phyloP scores from a whole-genome alignment of 2,797 vertebrate species.

The Ceryle rudis region DNA sequence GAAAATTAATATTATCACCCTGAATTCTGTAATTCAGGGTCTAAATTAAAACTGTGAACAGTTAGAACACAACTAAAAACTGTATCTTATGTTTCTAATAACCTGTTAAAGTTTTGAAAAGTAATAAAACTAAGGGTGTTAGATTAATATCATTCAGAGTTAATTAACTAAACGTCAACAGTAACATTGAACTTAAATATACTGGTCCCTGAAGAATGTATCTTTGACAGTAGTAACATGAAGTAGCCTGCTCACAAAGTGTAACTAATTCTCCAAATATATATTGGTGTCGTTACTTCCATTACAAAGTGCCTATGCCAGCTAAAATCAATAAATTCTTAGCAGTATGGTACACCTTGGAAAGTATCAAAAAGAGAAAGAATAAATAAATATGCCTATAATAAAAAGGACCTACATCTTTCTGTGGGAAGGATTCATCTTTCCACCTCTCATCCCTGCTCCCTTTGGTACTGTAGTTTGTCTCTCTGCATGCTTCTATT shows the following conservation, averaged over 20 bases:
- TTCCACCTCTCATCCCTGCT: not conserved
- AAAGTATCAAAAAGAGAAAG: not conserved
- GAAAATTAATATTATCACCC: slow-evolving; percentile 79
- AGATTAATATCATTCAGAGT: slow-evolving; percentile 65
- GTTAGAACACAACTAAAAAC: not conserved
- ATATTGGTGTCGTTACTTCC: not conserved
- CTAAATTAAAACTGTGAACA: slow-evolving; percentile 63
- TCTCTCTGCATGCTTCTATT: not conserved
- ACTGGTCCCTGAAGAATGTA: slow-evolving; percentile 19
- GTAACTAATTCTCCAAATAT: not conserved
- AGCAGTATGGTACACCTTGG: not conserved
- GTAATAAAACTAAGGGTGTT: slow-evolving; percentile 73
- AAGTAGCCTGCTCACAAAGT: not conserved
- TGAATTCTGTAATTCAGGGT: slow-evolving; percentile 63
- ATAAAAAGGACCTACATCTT: not conserved
- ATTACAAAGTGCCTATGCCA: not conserved
- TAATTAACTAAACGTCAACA: slow-evolving; percentile 77
- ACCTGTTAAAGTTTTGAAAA: slow-evolving; percentile 66
- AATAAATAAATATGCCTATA: not conserved
- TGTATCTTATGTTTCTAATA: slow-evolving; percentile 66
- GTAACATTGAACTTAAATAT: not conserved
- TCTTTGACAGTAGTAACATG: not conserved
- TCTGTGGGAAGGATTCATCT: not conserved
- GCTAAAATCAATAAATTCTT: not conserved
- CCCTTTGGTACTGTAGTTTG: not conserved